These are phyloP conservation scores for Hirtodrosophila trivittata DNA, from an alignment of 2,888 invertebrate species.

Conservation along the genomic window DNA sequence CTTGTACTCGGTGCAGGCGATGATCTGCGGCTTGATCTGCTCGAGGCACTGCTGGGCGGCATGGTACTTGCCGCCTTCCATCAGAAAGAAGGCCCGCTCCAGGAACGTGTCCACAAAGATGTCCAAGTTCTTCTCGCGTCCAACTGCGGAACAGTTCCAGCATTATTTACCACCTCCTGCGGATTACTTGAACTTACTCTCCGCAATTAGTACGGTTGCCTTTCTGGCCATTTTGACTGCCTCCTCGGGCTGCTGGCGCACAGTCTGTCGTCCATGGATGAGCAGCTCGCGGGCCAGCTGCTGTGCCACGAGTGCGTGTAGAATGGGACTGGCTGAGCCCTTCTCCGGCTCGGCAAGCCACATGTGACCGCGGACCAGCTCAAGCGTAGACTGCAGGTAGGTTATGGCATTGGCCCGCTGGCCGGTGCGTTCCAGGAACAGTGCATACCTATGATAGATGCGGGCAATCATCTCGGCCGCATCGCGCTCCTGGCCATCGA, in stretches of 20 bases:
- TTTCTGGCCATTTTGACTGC: conserved; percentile 61
- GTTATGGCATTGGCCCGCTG: conserved; percentile 47
- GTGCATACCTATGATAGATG: conserved; percentile 69
- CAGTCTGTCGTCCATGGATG: conserved; percentile 53
- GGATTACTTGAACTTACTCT: conserved; percentile 52
- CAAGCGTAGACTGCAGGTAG: conserved; percentile 63
- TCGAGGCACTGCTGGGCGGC: conserved; percentile 61
- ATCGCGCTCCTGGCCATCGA: conserved; percentile 47
- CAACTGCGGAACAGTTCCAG: conserved; percentile 59
- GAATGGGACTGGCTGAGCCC: conserved; percentile 44
- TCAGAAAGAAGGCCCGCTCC: conserved; percentile 61
- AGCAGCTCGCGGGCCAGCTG: conserved; percentile 59
- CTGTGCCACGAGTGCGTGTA: conserved; percentile 63
- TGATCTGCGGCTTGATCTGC: conserved; percentile 54
- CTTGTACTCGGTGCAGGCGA: conserved; percentile 42
- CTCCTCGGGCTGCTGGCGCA: conserved; percentile 48
- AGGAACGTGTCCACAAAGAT: conserved; percentile 65
- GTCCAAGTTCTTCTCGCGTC: conserved; percentile 61
- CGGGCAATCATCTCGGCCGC: conserved; percentile 69
- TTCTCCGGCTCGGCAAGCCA: conserved; percentile 63
- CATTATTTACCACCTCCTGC: not conserved
- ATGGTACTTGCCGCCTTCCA: conserved; percentile 62
- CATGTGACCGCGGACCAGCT: conserved; percentile 62
- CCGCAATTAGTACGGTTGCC: conserved; percentile 65
- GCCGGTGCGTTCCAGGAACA: conserved; percentile 43